Evolutionary conservation across 2,113 vertebrate species (phyloP).

Genomic region (Grus americana): DNA sequence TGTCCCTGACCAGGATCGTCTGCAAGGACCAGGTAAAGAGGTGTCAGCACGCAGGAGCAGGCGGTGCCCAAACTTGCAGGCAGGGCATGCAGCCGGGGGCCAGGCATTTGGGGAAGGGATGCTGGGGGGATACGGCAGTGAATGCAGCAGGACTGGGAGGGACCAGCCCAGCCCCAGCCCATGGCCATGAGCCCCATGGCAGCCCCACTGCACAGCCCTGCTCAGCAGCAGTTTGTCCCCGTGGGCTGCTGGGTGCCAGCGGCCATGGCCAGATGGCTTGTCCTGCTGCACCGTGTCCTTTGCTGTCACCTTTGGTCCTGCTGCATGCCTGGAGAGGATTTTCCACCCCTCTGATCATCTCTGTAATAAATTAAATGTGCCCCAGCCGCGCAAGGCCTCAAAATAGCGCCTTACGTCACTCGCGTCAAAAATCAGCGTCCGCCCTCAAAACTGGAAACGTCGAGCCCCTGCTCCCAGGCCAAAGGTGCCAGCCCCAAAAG

Average conservation of each 20-base stretch:
- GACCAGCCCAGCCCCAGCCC: background rate
- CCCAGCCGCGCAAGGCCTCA: no score
- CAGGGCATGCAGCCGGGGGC: fast-evolving
- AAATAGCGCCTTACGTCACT: no score
- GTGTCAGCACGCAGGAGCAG: fast-evolving
- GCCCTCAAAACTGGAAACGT: no score
- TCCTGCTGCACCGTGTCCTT: background rate
- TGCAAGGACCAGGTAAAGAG: slow-evolving; percentile 65
- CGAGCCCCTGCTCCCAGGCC: no score
- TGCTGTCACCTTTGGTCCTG: background rate
- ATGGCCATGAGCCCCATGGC: fast-evolving
- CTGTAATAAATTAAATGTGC: background rate
- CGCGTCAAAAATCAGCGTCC: no score
- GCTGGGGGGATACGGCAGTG: background rate
- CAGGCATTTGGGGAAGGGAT: fast-evolving
- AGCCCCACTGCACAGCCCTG: background rate
- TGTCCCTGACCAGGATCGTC: slow-evolving; percentile 93
- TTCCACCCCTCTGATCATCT: background rate
- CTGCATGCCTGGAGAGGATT: background rate
- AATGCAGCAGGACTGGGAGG: background rate
- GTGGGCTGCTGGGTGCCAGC: fast-evolving
- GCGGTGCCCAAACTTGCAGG: fast-evolving
- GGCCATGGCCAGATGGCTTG: fast-evolving
- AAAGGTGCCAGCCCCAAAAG: no score
- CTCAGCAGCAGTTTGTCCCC: background rate